phyloP scores from a whole-genome alignment of 92 coral and sea anemone species.

The Epizoanthus fatuus region DNA sequence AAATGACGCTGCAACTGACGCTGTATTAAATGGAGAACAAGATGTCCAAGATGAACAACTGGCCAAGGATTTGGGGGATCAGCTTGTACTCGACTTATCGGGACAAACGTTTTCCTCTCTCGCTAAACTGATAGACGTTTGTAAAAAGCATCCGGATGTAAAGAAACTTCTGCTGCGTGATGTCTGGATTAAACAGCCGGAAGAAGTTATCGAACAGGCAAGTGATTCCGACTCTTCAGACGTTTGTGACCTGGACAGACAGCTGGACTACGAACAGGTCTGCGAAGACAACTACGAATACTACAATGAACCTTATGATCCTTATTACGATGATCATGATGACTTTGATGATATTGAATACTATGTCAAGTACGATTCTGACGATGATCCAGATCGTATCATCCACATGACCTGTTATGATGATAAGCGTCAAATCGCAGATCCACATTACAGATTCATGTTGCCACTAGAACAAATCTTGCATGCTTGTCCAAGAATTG shows the following conservation, averaged over 20 bases:
- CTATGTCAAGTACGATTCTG: neutral
- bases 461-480: neutral
- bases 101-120: neutral
- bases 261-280: too few relatives aligned
- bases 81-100: neutral
- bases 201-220: neutral
- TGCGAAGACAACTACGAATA: too few relatives aligned
- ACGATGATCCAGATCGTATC: neutral
- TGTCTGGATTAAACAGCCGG: neutral
- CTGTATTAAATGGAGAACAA: neutral
- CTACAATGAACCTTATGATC: neutral
- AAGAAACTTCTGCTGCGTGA: constrained; percentile 12
- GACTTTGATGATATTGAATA: neutral
- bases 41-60: neutral
- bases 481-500: neutral
- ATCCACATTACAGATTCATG: neutral
- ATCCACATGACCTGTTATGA: neutral
- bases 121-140: neutral
- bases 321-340: neutral
- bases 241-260: too few relatives aligned
- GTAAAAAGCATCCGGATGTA: neutral
- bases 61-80: too few relatives aligned
- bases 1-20: neutral
- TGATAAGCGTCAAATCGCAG: neutral
- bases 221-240: neutral